phyloP scores from a whole-genome alignment of 2,888 invertebrate genomes.

The Rotaria socialis region DNA sequence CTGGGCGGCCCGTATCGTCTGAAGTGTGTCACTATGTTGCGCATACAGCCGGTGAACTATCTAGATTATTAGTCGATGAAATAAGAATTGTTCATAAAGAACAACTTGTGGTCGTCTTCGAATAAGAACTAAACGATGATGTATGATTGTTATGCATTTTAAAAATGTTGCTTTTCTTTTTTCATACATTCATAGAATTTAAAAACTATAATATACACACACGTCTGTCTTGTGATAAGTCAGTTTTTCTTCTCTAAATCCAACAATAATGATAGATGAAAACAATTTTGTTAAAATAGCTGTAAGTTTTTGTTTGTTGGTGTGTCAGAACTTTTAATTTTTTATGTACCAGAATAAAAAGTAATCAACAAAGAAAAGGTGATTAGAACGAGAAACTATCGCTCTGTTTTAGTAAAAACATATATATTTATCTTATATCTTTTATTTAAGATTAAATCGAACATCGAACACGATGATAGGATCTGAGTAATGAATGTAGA shows the following conservation, averaged over 20 bases:
- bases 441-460: background rate
- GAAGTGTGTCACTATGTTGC: background rate
- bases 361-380: background rate
- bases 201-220: background rate
- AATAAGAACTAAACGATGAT: background rate
- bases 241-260: background rate
- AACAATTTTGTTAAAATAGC: background rate
- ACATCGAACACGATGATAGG: background rate
- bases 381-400: background rate
- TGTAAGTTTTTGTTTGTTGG: background rate
- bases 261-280: background rate
- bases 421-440: background rate
- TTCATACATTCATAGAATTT: background rate
- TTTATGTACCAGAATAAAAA: background rate
- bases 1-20: background rate
- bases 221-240: background rate
- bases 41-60: background rate
- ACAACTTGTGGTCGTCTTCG: background rate
- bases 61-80: background rate
- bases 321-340: background rate
- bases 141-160: background rate
- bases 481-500: background rate
- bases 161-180: background rate
- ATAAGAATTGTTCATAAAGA: conserved; percentile 24
- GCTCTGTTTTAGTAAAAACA: background rate